phyloP scores from a whole-genome alignment of 2,888 invertebrate genomes.

The Dorcus hopei region DNA sequence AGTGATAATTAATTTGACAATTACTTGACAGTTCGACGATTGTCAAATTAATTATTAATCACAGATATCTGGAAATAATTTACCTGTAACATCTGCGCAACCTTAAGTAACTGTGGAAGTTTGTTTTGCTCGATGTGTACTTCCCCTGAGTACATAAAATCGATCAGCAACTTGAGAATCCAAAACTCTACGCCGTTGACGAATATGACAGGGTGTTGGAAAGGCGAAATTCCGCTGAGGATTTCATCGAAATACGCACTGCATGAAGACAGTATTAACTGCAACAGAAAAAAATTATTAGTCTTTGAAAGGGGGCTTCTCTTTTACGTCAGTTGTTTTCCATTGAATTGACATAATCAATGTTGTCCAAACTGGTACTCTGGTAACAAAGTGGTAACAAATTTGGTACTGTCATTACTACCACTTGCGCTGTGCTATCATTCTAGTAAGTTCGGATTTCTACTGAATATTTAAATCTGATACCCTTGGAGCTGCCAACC shows the following conservation, averaged over 20 bases:
- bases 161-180: conserved; percentile 52
- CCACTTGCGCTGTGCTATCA: too few relatives aligned
- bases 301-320: too few relatives aligned
- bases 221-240: conserved; percentile 46
- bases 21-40: not conserved
- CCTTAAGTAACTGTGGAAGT: conserved; percentile 49
- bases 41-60: not conserved
- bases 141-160: conserved; percentile 56
- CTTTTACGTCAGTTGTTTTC: too few relatives aligned
- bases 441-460: too few relatives aligned
- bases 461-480: too few relatives aligned
- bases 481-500: too few relatives aligned
- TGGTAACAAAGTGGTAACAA: too few relatives aligned
- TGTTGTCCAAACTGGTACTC: too few relatives aligned
- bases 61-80: not conserved
- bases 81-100: conserved; percentile 46
- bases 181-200: conserved; percentile 52
- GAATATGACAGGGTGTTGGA: conserved; percentile 52
- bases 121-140: conserved; percentile 52
- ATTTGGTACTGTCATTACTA: too few relatives aligned
- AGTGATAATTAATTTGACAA: too few relatives aligned
- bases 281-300: conserved; percentile 28
- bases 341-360: too few relatives aligned
- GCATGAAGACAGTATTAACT: conserved; percentile 54
- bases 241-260: conserved; percentile 54